Conservation (phyloP, 2,113 vertebrate genomes). For the Balaeniceps rex region DNA sequence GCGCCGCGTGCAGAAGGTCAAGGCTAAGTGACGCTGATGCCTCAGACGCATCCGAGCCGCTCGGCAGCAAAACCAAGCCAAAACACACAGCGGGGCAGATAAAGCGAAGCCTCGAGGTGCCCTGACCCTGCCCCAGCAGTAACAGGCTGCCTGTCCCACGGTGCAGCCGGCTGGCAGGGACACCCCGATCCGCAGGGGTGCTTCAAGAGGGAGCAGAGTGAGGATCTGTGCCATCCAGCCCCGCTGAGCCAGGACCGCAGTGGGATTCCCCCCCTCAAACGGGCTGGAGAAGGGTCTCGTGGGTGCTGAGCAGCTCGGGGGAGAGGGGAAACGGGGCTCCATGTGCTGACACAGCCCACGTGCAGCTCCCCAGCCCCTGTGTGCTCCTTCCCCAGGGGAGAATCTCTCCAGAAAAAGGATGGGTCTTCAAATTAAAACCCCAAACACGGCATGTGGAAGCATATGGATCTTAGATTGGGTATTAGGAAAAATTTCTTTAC, state of each 20-base stretch:
- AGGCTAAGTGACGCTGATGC: slow-evolving; percentile 18
- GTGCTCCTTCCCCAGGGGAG: neutral
- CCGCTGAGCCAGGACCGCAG: neutral
- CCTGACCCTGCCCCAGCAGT: neutral
- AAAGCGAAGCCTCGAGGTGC: neutral
- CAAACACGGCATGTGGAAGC: fast-evolving
- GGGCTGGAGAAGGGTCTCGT: neutral
- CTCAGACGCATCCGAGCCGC: neutral
- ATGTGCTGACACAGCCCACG: neutral
- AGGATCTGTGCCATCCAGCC: neutral
- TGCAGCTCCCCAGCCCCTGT: neutral
- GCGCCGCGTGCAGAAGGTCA: neutral
- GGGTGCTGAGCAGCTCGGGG: neutral
- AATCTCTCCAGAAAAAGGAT: neutral
- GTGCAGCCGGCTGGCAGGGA: neutral
- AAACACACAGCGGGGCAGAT: slow-evolving; percentile 6
- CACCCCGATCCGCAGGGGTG: fast-evolving
- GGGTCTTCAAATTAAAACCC: neutral
- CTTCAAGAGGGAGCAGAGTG: neutral
- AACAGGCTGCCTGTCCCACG: neutral
- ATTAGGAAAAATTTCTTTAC: no score
- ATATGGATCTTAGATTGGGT: no score
- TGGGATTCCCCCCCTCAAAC: neutral
- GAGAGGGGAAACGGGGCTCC: neutral
- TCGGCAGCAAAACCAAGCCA: neutral